These are phyloP conservation scores for Podotricha telesiphe DNA, from an alignment of 2,888 invertebrate species.

Conservation along the genomic window DNA sequence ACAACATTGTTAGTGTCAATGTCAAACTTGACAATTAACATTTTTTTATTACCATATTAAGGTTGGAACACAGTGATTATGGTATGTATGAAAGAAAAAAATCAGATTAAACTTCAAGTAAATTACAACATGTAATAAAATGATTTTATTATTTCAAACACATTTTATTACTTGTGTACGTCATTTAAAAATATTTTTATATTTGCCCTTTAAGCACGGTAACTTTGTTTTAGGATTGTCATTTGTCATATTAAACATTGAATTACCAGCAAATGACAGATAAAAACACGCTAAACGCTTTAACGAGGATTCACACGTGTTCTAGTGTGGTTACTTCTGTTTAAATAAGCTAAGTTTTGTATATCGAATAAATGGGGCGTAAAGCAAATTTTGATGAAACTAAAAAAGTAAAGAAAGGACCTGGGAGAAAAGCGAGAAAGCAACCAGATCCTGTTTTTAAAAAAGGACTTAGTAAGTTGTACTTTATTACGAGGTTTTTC, in stretches of 20 bases:
- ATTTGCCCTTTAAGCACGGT: neutral
- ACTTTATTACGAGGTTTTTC: neutral
- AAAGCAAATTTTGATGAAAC: conserved; percentile 91
- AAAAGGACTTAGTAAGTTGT: conserved; percentile 76
- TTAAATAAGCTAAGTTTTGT: neutral
- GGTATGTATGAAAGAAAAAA: too few species aligned
- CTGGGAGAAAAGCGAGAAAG: conserved; percentile 93
- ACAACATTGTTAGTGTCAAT: neutral
- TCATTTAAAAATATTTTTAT: too few species aligned
- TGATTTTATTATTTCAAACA: too few species aligned
- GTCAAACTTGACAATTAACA: neutral
- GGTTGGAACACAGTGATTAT: too few species aligned
- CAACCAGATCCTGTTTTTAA: conserved; percentile 91
- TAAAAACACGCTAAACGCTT: conserved; percentile 24
- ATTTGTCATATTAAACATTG: conserved; percentile 1
- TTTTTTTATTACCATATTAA: neutral
- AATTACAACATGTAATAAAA: too few species aligned
- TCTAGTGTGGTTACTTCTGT: conserved; percentile 28
- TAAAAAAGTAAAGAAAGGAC: conserved; percentile 89
- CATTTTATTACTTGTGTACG: too few species aligned
- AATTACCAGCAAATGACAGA: neutral
- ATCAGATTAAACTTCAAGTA: too few species aligned
- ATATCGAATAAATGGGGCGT: conserved; percentile 87
- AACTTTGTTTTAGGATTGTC: neutral
- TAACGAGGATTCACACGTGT: conserved; percentile 26